phyloP scores from a whole-genome alignment of 30 jellyfish, hydroid and myxozoan species.

The Aurelia sp. region DNA sequence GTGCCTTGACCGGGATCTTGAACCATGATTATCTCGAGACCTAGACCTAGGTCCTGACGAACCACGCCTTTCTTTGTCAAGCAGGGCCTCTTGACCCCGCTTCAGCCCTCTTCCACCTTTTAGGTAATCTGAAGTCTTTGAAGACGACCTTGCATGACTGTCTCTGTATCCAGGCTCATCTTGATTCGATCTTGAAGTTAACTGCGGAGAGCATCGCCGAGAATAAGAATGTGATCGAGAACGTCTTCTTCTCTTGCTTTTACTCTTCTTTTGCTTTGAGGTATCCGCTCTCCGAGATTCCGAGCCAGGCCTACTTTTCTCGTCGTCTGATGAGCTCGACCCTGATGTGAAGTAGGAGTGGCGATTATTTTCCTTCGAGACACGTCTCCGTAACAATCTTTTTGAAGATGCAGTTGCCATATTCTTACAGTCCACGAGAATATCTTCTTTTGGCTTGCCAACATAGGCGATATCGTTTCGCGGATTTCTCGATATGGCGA shows the following conservation, averaged over 20 bases:
- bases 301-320: not conserved
- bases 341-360: constrained; percentile 2
- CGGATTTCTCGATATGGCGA: not conserved
- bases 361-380: not conserved
- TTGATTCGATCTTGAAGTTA: too few relatives aligned
- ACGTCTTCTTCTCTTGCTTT: not conserved
- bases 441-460: not conserved
- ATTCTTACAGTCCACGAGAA: not conserved
- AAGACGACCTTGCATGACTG: too few relatives aligned
- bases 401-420: not conserved
- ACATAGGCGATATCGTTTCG: not conserved
- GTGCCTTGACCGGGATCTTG: too few relatives aligned
- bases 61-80: too few relatives aligned
- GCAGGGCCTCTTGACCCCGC: too few relatives aligned
- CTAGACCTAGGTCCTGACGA: too few relatives aligned
- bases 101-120: too few relatives aligned
- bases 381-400: not conserved
- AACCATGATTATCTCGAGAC: too few relatives aligned
- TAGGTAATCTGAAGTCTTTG: too few relatives aligned
- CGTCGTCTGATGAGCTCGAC: not conserved
- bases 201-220: not conserved
- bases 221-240: not conserved
- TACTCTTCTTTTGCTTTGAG: not conserved
- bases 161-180: too few relatives aligned
- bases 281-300: not conserved